These are phyloP conservation scores for Chaetoderma sp. DNA, from an alignment of 2,888 invertebrate species.

Conservation along the genomic window DNA sequence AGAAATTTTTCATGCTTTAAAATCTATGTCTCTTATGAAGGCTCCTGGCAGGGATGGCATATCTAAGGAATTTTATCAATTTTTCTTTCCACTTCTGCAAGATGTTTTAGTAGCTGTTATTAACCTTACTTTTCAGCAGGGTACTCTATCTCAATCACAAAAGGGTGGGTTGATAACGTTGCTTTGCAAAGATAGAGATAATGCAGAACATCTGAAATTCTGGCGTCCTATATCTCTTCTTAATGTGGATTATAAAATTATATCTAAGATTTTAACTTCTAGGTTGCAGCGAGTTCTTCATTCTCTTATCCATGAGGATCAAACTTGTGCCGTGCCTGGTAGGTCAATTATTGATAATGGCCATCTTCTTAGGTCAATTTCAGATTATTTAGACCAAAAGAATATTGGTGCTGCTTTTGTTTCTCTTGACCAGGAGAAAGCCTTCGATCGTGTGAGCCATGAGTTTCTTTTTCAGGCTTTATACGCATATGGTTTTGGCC, in stretches of 20 bases:
- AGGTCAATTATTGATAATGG: constrained; percentile 40
- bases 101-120: constrained; percentile 16
- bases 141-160: constrained; percentile 18
- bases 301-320: constrained; percentile 27
- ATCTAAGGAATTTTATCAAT: constrained; percentile 33
- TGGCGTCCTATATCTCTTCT: constrained; percentile 41
- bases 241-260: constrained; percentile 39
- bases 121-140: constrained; percentile 15
- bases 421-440: constrained; percentile 43
- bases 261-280: constrained; percentile 36
- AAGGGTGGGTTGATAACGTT: constrained; percentile 25
- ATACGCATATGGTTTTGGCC: constrained; percentile 34
- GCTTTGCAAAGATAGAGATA: constrained; percentile 35
- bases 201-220: constrained; percentile 32
- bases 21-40: constrained; percentile 26
- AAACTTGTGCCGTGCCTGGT: constrained; percentile 39
- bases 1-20: constrained; percentile 10
- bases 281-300: constrained; percentile 29
- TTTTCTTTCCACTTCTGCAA: constrained; percentile 24
- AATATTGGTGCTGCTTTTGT: constrained; percentile 31
- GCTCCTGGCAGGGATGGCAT: constrained; percentile 39
- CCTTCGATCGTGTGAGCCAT: constrained; percentile 41
- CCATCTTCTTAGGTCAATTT: constrained; percentile 34
- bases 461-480: constrained; percentile 36
- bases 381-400: constrained; percentile 38